A percentile compares a stretch with the other conserved stretches of the same genome.
These are phyloP conservation scores for Drosophila jambulina DNA, from an alignment of 1,140 invertebrate species.

Conservation along the genomic window DNA sequence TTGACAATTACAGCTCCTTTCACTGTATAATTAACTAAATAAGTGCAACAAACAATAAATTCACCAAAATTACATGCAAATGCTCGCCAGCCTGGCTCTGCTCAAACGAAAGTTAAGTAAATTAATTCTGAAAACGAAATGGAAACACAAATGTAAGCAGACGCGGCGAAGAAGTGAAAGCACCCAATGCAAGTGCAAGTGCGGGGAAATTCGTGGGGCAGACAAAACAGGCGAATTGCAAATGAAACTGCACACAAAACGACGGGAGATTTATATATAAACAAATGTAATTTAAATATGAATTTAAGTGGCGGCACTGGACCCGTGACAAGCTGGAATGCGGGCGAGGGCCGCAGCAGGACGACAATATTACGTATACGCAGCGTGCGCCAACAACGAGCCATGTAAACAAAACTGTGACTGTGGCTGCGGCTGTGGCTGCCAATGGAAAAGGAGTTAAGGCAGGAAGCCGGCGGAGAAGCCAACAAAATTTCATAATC, in stretches of 20 bases:
- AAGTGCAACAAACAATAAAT: slow-evolving; percentile 27
- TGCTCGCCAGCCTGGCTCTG: background rate
- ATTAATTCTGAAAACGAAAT: slow-evolving; percentile 55
- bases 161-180: slow-evolving; percentile 33
- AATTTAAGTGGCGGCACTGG: slow-evolving; percentile 71
- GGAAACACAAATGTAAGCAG: slow-evolving; percentile 49
- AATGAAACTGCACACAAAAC: slow-evolving; percentile 47
- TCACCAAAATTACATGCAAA: slow-evolving; percentile 42
- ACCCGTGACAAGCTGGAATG: slow-evolving; percentile 44
- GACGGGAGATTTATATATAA: slow-evolving; percentile 41
- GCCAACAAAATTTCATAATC: slow-evolving; percentile 80
- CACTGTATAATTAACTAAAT: slow-evolving; percentile 36
- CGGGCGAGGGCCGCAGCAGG: slow-evolving; percentile 31
- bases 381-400: slow-evolving; percentile 74
- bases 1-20: slow-evolving; percentile 1
- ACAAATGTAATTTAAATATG: slow-evolving; percentile 79
- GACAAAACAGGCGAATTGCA: slow-evolving; percentile 44
- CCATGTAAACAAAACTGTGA: slow-evolving; percentile 73
- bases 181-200: background rate
- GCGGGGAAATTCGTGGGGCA: slow-evolving; percentile 27
- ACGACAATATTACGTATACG: slow-evolving; percentile 67
- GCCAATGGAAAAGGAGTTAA: slow-evolving; percentile 13
- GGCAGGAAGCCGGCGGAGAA: slow-evolving; percentile 45
- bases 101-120: slow-evolving; percentile 57
- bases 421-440: slow-evolving; percentile 49